Evolutionary conservation across 2,797 vertebrate species (phyloP), one percentile per base, ranked within the genome.

Genomic region (Sebastes steindachneri): DNA sequence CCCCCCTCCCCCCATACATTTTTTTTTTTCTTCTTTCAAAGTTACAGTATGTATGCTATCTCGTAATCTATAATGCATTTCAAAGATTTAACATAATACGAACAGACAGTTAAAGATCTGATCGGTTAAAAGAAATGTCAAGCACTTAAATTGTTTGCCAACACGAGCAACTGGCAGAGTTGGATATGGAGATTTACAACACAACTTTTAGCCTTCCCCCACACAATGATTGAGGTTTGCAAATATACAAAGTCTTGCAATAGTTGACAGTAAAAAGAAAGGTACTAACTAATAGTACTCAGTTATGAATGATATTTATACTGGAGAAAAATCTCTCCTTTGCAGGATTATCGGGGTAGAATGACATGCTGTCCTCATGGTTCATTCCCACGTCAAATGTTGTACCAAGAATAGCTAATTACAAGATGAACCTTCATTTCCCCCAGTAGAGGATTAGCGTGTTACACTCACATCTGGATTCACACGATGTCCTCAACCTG

Each of bases 81-180:
- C 90, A 92, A 86, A 85, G 86, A 93, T 90, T 94, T 76, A 95
- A 93, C 91, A 94, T 96, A 96, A 96, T 96, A 97, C 93, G 94
- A 96, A 97, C 95, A 92, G 83, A 97, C 95, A 96, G 96, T 97
- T 97, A 97, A 97, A 97, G 95, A 96, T 96, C 94, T 92, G 95
- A 97, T 97, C 94, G 92, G 95, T 97, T 97, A 97, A 92, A 98
- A 97, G 95, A 97, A 97, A 97, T 93, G 95, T 91, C 74, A 94
- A 96, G 95, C 93, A 94, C 93, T 95, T 93, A 80, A 91, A 92
- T 83, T 71, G 86, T 93, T 92, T 90, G 91, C 93, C 92, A 94
- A 93, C 91, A 93, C 74, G 75, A 94, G 92, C 92, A 86, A 91
- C 86, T 86, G 87, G 93, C 91, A 88, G 84, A 94, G 91, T 90